Evolutionary conservation across 2,113 vertebrate species (phyloP), one percentile per base, ranked within the genome.

Genomic region (Eurypyga helias): DNA sequence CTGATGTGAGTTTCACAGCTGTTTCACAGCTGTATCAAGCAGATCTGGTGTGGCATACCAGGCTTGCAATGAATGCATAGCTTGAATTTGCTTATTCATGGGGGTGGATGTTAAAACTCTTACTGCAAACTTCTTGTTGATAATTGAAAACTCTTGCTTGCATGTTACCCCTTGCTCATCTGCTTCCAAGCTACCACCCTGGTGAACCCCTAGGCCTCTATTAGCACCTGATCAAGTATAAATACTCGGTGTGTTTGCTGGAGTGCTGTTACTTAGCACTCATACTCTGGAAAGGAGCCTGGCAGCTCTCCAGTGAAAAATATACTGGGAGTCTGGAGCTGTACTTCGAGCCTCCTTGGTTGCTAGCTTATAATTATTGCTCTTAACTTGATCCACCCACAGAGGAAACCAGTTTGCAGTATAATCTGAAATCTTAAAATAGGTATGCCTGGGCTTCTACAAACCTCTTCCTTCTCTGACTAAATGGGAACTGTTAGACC

Each of bases 321-420:
- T 71, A 48, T 65, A 36, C 38, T 4, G 3, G 17, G 72, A 82
- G 80, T 76, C 70, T 78, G 93, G 88, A 95, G 65, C 34, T 91
- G 57, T 87, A 49, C 83, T 95, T 94, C 48, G 34, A 95, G 48
- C 61, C 46, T 96, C 23, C 66, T 89, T 95, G 66, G 66, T 62
- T 95, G 61, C 77, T 89, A n/a, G 92, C 90, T 94, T 93, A 45
- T 96, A 84, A 93, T 96, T 96, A 89, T 51, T 97, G 65, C 92
- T 93, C 24, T 96, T 91, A 90, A 83, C 78, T 92, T 93, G 52
- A 69, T 84, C 93, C 87, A 91, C 94, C 93, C 89, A 93, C 94
- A 93, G 82, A 84, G 79, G 69, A 93, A 96, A 91, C 46, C 46
- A 83, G 65, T 95, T 95, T 91, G 60, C 76, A 65, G 64, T 84